Percentiles rank a stretch among this genome's conserved stretches.
Conservation (phyloP, 2,888 invertebrate genomes). For the Pristionchus maxplancki region DNA sequence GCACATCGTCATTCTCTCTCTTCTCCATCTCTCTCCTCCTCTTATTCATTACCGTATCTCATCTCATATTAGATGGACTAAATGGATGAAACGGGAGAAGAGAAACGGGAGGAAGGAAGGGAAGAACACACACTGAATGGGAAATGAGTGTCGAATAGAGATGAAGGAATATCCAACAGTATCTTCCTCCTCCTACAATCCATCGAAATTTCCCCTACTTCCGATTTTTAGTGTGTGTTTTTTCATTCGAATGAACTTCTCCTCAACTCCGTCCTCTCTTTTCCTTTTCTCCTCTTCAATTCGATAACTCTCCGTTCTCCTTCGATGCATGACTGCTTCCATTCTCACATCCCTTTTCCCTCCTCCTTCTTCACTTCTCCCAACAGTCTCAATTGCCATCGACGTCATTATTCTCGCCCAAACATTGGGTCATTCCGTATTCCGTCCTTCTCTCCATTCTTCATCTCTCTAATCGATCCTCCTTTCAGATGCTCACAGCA, state of each 20-base stretch:
- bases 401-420: constrained; percentile 17
- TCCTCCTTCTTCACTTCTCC: constrained; percentile 16
- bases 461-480: background rate
- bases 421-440: background rate
- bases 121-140: background rate
- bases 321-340: background rate
- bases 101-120: constrained; percentile 6
- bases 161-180: background rate
- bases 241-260: background rate
- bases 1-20: background rate
- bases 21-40: background rate
- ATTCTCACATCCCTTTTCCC: background rate
- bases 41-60: constrained; percentile 48
- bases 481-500: constrained; percentile 37
- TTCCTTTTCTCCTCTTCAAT: background rate
- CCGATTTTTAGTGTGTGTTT: background rate
- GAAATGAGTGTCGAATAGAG: background rate
- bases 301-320: background rate
- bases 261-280: background rate
- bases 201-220: background rate
- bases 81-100: constrained; percentile 38
- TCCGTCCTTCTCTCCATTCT: background rate
- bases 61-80: constrained; percentile 39
- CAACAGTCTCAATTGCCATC: background rate
- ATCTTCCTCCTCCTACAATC: background rate